Base-by-base conservation (phyloP, 64 coral and sea anemone genomes). In the Trachythela sp. region DNA sequence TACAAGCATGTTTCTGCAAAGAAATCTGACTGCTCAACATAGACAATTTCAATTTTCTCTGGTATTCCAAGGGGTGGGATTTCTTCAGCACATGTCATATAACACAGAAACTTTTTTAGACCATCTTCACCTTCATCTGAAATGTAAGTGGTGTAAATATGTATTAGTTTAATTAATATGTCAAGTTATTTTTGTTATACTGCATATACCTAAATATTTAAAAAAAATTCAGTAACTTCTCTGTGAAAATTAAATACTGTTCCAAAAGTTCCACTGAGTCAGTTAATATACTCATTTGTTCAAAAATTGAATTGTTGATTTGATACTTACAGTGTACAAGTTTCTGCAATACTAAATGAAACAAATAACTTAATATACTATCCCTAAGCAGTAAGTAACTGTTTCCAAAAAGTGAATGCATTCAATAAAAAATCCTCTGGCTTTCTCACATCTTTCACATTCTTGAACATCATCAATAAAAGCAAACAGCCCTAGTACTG, bases 1-100 rank as follows among this genome's bases (percentile, higher is more conserved):
- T 4, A 77, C 71, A 77, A 4, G 71, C 71, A 77, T 35, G 71
- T 77, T 18, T 77, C 71, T 38, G 71, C 71, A 35, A 77, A 77
- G 36, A 77, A 77, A 35, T 35, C 3, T 32, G 71, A 77, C 36
- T 77, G 71, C 29, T 77, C 3, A 77, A 77, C 71, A 77, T 4
- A 77, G 1, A 4, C 71, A 32, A 77, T 18, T 35, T 77, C 17
- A 38, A 77, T 77, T 77, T 77, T 77, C 31, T 77, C 4, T 38
- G 71, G 71, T 38, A 77, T 35, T 5, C 71, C 71, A 77, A 77
- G 71, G 3, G 71, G 71, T 77, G 71, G 36, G 17, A 77, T 77
- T 77, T 77, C 71, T 4, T 77, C 71, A 4, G 36, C 9, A 4
- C 71, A 3, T 4, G 71, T 77, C 24, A 77, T 35, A 18, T 4